Evolutionary conservation across 2,888 invertebrate species (phyloP), one percentile per base, ranked within the genome.

Genomic region (Drosophila peninsularis): DNA sequence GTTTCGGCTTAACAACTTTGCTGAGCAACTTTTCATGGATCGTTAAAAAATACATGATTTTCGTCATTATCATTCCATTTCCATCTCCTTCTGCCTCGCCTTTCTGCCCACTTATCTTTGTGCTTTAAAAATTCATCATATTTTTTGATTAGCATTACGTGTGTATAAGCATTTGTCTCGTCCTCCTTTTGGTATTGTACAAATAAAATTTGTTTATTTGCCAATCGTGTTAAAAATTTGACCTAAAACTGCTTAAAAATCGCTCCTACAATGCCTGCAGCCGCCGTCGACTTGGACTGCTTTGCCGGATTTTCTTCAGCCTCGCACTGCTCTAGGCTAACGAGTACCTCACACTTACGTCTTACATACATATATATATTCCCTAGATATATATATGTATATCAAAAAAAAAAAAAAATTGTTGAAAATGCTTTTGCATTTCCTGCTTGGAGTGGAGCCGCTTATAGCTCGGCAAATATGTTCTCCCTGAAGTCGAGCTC

Each of bases 401-500:
- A 13, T 17, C 6, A 30, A 27, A 19, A 44, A 49, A 45, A 57
- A 56, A 50, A 50, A 52, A 57, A 42, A 32, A 6, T 3, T 14
- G 3, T 1, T 0, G 7, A 5, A 34, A 32, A 49, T 32, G 19
- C 47, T 13, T 6, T 17, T 30, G 32, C 34, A 34, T 19, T 36
- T 21, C 34, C 1, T 32, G 30, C 30, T 19, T 6, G 30, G 14
- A 19, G 27, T 5, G 19, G 5, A 19, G 5, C 24, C 30, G 65
- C 72, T 91, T 91, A 92, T 71, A 92, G 84, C 71, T 92, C 91
- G 11, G 92, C 92, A 47, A 91, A 91, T n/a, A 92, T 91, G 39
- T 92, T 92, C 83, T 92, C 92, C 89, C 92, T 88, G 37, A 92
- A 92, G 52, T 92, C 92, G 57, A 92, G 68, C 21, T 92, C 92